phyloP scores from a whole-genome alignment of 53 echinoderm and acorn worm species.

The Zoroaster sp. region DNA sequence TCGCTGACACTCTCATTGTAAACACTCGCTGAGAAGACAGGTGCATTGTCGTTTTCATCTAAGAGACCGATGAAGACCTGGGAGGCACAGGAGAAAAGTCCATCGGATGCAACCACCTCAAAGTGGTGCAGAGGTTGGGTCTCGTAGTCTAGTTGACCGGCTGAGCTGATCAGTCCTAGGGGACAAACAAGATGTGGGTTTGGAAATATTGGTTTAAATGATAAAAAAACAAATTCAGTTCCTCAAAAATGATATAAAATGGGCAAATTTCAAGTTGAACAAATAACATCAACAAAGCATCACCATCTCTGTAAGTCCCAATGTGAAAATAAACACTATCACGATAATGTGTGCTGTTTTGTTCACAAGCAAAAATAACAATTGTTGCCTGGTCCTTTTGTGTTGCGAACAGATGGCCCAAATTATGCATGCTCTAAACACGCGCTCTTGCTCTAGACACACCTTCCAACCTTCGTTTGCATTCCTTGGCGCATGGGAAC shows the following conservation, averaged over 20 bases:
- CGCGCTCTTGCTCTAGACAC: no score
- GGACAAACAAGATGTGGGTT: not conserved
- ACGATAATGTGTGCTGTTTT: no score
- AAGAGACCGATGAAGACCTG: constrained; percentile 76
- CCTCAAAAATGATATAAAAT: not conserved
- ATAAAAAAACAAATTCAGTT: not conserved
- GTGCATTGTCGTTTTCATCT: constrained; percentile 92
- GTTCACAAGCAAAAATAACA: no score
- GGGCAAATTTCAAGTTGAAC: no score
- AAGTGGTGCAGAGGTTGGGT: constrained; percentile 70
- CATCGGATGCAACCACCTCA: constrained; percentile 79
- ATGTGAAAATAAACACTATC: no score
- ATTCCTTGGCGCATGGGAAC: no score
- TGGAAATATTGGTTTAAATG: not conserved
- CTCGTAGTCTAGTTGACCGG: constrained; percentile 77
- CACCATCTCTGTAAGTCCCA: no score
- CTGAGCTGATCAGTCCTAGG: constrained; percentile 55
- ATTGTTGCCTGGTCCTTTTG: no score
- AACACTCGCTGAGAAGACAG: constrained; percentile 66
- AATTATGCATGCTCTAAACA: no score
- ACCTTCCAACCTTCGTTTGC: no score
- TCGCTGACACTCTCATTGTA: constrained; percentile 91
- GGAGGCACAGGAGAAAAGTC: constrained; percentile 68
- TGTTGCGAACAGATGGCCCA: no score
- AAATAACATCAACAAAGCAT: no score